Evolutionary conservation across 2,113 vertebrate species (phyloP), one percentile per base, ranked within the genome.

Genomic region (Coryphaenoides rupestris): DNA sequence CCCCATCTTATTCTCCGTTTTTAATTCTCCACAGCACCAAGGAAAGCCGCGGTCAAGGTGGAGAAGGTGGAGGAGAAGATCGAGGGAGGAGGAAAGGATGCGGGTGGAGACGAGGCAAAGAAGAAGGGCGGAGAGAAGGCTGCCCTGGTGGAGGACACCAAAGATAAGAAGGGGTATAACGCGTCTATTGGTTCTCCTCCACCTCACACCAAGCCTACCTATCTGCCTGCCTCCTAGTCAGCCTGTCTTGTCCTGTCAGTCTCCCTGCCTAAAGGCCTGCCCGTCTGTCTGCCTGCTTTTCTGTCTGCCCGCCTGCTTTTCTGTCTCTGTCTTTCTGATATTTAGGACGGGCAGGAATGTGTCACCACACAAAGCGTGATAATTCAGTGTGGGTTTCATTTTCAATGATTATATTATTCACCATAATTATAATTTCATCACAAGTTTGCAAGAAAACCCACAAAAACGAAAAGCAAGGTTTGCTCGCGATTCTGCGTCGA

Each of bases 1-100:
- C 13, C 13, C n/a, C 13, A 40, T 50, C 13, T 5, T 50, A 17
- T n/a, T 50, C 17, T n/a, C 47, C n/a, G n/a, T 17, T 50, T 50
- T 3, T 40, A 16, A 5, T 50, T 49, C 17, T 14, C 68, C 69
- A 74, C 33, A 95, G 94, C 89, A 2, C 94, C 94, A 6, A 87
- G 89, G 72, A 94, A 94, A 77, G 81, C 87, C 0, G 68, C 88
- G 10, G 60, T 72, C 16, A 90, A 89, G 74, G 70, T 73, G 0
- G 84, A 86, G 15, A 74, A 82, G 55, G 70, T 59, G 19, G 66
- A 22, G 0, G 79, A 80, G 54, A 1, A 67, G 54, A 1, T 84
- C 54, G 23, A 80, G 62, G n/a, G 82, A 62, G 66, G 65, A 21
- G 21, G 64, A 65, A 17, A 19, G 4, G 73, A 72, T 64, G 71